These are phyloP conservation scores for Anoplolepis gracilipes DNA, from an alignment of 1,140 invertebrate genomes.

Conservation along the genomic window DNA sequence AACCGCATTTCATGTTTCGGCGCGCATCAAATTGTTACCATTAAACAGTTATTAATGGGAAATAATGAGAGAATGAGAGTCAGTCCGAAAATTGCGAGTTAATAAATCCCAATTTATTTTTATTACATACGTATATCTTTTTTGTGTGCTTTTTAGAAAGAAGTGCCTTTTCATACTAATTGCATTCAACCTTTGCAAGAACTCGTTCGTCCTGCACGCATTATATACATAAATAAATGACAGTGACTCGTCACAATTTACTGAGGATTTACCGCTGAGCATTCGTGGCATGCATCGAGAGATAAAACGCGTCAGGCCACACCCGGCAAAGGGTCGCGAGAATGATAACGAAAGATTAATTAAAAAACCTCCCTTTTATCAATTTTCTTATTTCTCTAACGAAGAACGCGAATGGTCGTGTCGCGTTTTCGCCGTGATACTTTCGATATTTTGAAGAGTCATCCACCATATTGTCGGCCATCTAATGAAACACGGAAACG, in stretches of 20 bases:
- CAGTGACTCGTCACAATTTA: neutral
- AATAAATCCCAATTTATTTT: neutral
- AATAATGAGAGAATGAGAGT: constrained; percentile 15
- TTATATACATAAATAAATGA: neutral
- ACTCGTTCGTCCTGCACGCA: too few relatives aligned
- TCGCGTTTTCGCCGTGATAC: constrained; percentile 1
- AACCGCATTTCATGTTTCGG: constrained; percentile 16
- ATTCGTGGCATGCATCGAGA: neutral
- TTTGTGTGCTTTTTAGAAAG: too few relatives aligned
- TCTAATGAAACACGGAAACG: constrained; percentile 52
- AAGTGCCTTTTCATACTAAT: neutral
- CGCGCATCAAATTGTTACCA: constrained; percentile 32
- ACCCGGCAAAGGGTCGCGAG: neutral
- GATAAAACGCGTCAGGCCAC: neutral
- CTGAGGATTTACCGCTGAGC: neutral
- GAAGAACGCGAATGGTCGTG: neutral
- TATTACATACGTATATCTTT: neutral
- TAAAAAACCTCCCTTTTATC: constrained; percentile 15
- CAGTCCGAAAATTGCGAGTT: neutral
- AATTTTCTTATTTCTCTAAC: neutral
- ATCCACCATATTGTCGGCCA: constrained; percentile 39
- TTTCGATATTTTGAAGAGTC: constrained; percentile 7
- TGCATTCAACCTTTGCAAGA: neutral
- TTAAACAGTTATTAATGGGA: constrained; percentile 22
- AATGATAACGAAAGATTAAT: constrained; percentile 38